Percentiles rank a stretch among this genome's conserved stretches.
phyloP scores from a whole-genome alignment of 2,888 invertebrate species.

The Diogma glabrata region DNA sequence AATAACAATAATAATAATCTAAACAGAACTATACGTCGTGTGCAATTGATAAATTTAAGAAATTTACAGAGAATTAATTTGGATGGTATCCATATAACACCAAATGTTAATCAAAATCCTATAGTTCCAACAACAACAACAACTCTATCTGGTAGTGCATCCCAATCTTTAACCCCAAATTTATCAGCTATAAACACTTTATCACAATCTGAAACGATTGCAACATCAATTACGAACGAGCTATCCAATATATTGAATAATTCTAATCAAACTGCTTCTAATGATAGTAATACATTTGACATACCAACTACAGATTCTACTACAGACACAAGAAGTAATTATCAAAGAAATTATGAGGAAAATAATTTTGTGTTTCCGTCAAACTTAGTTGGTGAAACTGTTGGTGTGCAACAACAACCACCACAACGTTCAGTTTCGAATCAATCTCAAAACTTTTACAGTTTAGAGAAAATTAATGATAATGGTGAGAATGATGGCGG shows the following conservation, averaged over 20 bases:
- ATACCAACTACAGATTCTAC: background rate
- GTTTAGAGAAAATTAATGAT: too few species aligned
- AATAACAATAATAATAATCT: slow-evolving; percentile 9
- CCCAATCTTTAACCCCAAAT: background rate
- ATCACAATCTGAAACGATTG: background rate
- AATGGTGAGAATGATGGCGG: background rate
- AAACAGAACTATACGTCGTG: slow-evolving; percentile 9
- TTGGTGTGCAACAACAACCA: background rate
- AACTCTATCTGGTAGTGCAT: background rate
- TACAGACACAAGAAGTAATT: slow-evolving; percentile 11
- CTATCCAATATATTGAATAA: background rate
- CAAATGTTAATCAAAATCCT: slow-evolving; percentile 20
- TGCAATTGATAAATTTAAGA: slow-evolving; percentile 22
- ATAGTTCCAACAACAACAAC: background rate
- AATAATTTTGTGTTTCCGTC: slow-evolving; percentile 11
- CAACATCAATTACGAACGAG: background rate
- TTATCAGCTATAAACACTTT: background rate
- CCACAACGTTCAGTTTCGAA: too few species aligned
- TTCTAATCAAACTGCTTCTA: background rate
- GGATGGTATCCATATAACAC: slow-evolving; percentile 31
- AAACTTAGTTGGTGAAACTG: background rate
- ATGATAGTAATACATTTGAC: too few species aligned
- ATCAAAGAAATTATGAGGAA: slow-evolving; percentile 13
- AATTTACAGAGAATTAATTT: slow-evolving; percentile 34
- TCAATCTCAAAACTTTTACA: too few species aligned